Percentiles rank a stretch among this genome's conserved stretches.
Conservation (phyloP, 1,140 invertebrate genomes). For the Caenorhabditis elegans region WBcel235 BX284602.5:6171501-6172000, state of each 20-base stretch:
- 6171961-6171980: neutral
- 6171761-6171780: conserved; percentile 34
- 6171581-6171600: conserved; percentile 31
- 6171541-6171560: neutral
- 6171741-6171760: conserved; percentile 34
- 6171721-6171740: conserved; percentile 35
- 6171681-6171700: neutral
- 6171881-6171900: neutral
- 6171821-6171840: neutral
- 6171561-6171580: neutral
- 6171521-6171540: neutral
- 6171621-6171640: conserved; percentile 29
- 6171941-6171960: neutral
- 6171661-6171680: neutral
- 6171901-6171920: conserved; percentile 16
- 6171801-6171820: neutral
- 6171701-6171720: conserved; percentile 33
- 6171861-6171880: conserved; percentile 29
- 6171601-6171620: conserved; percentile 35
- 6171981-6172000: neutral
- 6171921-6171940: conserved; percentile 25
- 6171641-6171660: conserved; percentile 36
- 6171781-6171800: conserved; percentile 38
- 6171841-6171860: conserved; percentile 7
- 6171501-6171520: neutral